Evolutionary conservation across 2,888 invertebrate genomes (phyloP), one percentile per base, ranked within the genome.

Genomic region (Philonicus albiceps): DNA sequence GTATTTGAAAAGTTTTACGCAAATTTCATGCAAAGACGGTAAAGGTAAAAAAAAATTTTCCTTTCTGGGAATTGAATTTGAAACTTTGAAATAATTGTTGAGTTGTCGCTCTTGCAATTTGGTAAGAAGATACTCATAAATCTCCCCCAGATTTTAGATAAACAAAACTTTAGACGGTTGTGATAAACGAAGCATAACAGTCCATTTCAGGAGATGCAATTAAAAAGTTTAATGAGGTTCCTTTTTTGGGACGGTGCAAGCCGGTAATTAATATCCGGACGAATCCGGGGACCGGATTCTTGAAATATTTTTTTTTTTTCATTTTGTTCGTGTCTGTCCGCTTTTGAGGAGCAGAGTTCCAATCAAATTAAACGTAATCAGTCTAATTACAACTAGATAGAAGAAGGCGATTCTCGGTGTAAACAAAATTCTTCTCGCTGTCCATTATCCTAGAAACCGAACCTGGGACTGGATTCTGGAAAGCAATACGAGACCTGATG

Each of bases 161-260:
- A 34, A 81, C 19, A 81, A 81, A 55, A 81, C 30, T 81, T 55
- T 64, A 11, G 81, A 81, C 31, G 55, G 64, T 64, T 64, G 64
- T 64, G 81, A 81, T 81, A 81, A 81, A 53, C 81, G 64, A 81
- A 81, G 34, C 31, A 81, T 34, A 22, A 27, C 31, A 37, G 81
- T 81, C 37, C 55, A 81, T 81, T 81, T 81, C 27, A 7, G 64
- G 31, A 64, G 81, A 81, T 64, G 64, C 81, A 81, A 81, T 81
- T 81, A 81, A 81, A 81, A 81, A 81, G 81, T 81, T 81, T 81
- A 81, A 81, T 81, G 81, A 81, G 81, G 81, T 81, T 81, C 55
- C 34, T 8, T 30, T 37, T 31, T 81, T 55, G 64, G 22, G 34
- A 81, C 19, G 81, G 31, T 81, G 81, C 81, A 81, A 30, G 81